Base-by-base conservation (phyloP, 1,140 invertebrate species). In the Chironomus striatipennis region DNA sequence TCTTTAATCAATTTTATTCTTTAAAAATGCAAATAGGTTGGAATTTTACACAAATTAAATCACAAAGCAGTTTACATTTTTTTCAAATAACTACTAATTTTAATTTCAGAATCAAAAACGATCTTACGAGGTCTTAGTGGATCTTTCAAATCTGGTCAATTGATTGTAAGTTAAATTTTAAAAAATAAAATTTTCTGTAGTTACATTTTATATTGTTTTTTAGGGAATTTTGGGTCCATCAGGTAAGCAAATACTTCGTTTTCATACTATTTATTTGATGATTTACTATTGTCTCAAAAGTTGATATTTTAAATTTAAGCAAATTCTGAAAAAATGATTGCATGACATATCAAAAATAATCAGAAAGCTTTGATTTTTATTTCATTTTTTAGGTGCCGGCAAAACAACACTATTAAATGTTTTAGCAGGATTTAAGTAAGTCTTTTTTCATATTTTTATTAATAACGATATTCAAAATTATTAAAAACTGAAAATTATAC, bases 341-440 rank as follows among this genome's bases (percentile, higher is more conserved):
- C 42, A 43, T 43, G 10, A 43, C 10, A 43, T 7, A 43, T 43
- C 6, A 5, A 43, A 43, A 43, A 7, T 43, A 43, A 7, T 7
- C 10, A 43, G 42, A 43, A 43, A 8, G 43, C 43, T 47, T 47
- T 47, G 2, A 47, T 47, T 47, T 34, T 15, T 57, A n/a, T 57
- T 15, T 15, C n/a, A 1, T 12, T 82, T 82, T 73, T 77, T 93
- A 0, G 95, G 95, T 6, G 91, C 94, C 1, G 96, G 95, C 17
- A 98, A 98, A 83, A 94, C 91, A 42, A 96, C 94, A 0, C 82
- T 96, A 5, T 83, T 96, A 5, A 94, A 96, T 79, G 86, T 94
- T 75, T 82, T 95, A 12, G 92, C 93, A 8, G 93, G 93, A 77
- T 95, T 93, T 81, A 93, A 90, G 93, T 94, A 85, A 85, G 83